Evolutionary conservation across 1,140 invertebrate species (phyloP).

Genomic region (Drosophila serrata): DNA sequence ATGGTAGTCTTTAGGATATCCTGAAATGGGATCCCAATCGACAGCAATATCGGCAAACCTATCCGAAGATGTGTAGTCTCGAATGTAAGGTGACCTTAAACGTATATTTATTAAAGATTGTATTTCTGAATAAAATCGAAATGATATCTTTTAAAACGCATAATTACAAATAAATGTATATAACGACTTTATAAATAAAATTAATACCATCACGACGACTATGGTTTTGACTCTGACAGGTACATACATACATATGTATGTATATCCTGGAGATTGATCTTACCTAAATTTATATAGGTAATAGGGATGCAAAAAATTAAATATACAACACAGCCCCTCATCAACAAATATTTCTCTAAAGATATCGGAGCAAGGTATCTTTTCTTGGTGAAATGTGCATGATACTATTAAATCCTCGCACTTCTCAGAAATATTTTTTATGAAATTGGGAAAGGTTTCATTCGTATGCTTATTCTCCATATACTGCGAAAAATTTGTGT

Average conservation of each 20-base stretch:
- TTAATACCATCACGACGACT: not conserved
- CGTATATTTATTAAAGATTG: not conserved
- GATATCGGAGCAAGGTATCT: constrained; percentile 88
- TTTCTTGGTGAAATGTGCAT: constrained; percentile 46
- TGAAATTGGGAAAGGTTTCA: constrained; percentile 64
- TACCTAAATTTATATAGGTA: constrained; percentile 87
- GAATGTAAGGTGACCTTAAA: constrained; percentile 36
- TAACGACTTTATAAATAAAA: no score
- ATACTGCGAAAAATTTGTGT: constrained; percentile 52
- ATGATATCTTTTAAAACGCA: no score
- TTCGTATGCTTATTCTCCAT: constrained; percentile 29
- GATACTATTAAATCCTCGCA: constrained; percentile 69
- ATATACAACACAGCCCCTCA: constrained; percentile 93
- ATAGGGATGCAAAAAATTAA: constrained; percentile 90
- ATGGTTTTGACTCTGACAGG: not conserved
- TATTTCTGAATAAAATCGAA: not conserved
- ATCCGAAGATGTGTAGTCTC: constrained; percentile 64
- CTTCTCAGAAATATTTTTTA: constrained; percentile 52
- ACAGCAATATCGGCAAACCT: constrained; percentile 83
- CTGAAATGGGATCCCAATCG: constrained; percentile 88
- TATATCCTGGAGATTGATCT: not conserved
- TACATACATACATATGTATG: not conserved
- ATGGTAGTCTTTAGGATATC: constrained; percentile 62
- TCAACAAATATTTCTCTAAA: constrained; percentile 93
- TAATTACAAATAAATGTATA: no score